Percentiles rank a stretch among this genome's conserved stretches.
Conservation (phyloP, 2,113 vertebrate genomes). For the Marmota flaviventris region DNA sequence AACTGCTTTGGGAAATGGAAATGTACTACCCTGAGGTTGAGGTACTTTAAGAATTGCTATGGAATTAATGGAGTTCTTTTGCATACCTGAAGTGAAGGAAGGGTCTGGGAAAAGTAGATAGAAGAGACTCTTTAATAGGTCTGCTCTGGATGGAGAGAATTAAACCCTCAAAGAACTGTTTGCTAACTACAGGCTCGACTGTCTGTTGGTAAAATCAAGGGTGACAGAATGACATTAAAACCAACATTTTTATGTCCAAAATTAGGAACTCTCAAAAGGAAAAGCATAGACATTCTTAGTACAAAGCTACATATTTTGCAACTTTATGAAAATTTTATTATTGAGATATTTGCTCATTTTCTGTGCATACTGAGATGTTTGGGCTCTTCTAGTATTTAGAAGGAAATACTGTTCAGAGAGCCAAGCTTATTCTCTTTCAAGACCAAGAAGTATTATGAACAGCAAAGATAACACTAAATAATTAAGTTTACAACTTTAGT, state of each 20-base stretch:
- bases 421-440: background rate
- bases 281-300: background rate
- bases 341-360: constrained; percentile 18
- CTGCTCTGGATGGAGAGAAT: background rate
- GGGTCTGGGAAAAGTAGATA: background rate
- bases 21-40: background rate
- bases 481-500: background rate
- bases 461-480: background rate
- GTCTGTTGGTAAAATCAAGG: background rate
- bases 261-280: background rate
- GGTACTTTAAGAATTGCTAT: background rate
- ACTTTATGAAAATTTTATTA: constrained; percentile 34
- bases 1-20: constrained; percentile 48
- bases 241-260: background rate
- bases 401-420: background rate
- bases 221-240: background rate
- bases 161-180: background rate
- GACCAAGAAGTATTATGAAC: background rate
- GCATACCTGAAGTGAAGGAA: background rate
- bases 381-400: background rate
- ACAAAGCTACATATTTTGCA: constrained; percentile 5
- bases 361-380: background rate
- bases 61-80: background rate
- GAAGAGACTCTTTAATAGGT: background rate
- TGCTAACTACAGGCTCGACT: background rate